Evolutionary conservation across 1,140 invertebrate genomes (phyloP), one percentile per base, ranked within the genome.

Genomic region (Anastatus disparis): DNA sequence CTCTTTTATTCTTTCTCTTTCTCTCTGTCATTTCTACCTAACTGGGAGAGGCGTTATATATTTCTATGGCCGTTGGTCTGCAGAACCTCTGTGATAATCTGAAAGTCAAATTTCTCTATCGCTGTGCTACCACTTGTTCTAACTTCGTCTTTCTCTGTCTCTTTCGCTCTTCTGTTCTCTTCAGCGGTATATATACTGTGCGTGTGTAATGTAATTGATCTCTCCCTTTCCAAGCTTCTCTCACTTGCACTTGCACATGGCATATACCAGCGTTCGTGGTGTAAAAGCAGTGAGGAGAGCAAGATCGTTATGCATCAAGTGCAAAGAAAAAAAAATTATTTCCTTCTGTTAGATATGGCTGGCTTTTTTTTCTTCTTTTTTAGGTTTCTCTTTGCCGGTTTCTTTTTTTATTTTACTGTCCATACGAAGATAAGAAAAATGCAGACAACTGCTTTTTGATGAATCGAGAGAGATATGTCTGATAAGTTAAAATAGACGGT

Each of bases 61-160:
- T 63, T 63, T 63, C 31, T 62, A n/a, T n/a, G 35, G 42, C 48
- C 52, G 26, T 22, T 65, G 55, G 46, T 7, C 73, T 46, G 42
- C 44, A 53, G 35, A 52, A 31, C 59, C 55, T 56, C 69, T 70
- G 46, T 46, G 71, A 75, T 79, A 80, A 83, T 83, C 81, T 83
- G 79, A 82, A 83, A 83, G 82, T 83, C 82, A 83, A 83, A 83
- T 83, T 83, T 81, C 76, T 76, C 77, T 77, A 78, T 78, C 78
- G 78, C 55, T 46, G 40, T 17, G n/a, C n/a, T n/a, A n/a, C 55
- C n/a, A 8, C 27, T 8, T 2, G 6, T 4, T 20, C 15, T 35
- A 4, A 2, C 42, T 24, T 31, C 24, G 29, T 70, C 29, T 58
- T 59, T 53, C 42, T 65, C 17, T 64, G 20, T 31, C 42, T 27